These are phyloP conservation scores for Eremobia ochroleuca DNA, from an alignment of 2,888 invertebrate genomes.

Conservation along the genomic window DNA sequence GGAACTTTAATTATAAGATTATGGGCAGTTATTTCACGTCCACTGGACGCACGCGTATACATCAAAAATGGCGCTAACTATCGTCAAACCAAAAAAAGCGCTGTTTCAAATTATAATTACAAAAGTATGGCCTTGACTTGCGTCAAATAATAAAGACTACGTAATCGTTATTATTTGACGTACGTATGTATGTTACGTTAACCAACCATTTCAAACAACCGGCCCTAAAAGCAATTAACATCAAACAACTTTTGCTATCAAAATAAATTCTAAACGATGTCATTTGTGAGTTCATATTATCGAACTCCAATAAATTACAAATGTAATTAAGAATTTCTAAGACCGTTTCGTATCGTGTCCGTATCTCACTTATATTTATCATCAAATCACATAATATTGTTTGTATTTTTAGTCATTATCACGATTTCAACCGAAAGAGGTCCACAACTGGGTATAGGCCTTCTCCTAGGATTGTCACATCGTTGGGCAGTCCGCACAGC, in stretches of 20 bases:
- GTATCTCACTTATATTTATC: neutral
- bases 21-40: neutral
- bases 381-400: neutral
- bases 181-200: too few species aligned
- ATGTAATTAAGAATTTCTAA: neutral
- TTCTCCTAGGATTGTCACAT: neutral
- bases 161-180: too few species aligned
- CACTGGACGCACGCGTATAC: too few species aligned
- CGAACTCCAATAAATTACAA: neutral
- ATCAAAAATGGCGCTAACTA: too few species aligned
- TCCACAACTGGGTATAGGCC: too few species aligned
- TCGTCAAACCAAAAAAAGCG: too few species aligned
- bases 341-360: neutral
- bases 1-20: slow-evolving; percentile 10
- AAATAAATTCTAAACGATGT: neutral
- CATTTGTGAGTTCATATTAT: neutral
- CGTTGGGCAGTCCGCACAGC: neutral
- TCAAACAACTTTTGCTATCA: neutral
- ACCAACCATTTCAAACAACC: too few species aligned
- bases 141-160: too few species aligned
- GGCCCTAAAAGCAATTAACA: neutral
- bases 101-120: too few species aligned
- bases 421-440: neutral
- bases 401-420: neutral
- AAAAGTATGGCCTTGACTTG: too few species aligned